Evolutionary conservation across 2,113 vertebrate genomes (phyloP).

Genomic region (Ameiurus melas): DNA sequence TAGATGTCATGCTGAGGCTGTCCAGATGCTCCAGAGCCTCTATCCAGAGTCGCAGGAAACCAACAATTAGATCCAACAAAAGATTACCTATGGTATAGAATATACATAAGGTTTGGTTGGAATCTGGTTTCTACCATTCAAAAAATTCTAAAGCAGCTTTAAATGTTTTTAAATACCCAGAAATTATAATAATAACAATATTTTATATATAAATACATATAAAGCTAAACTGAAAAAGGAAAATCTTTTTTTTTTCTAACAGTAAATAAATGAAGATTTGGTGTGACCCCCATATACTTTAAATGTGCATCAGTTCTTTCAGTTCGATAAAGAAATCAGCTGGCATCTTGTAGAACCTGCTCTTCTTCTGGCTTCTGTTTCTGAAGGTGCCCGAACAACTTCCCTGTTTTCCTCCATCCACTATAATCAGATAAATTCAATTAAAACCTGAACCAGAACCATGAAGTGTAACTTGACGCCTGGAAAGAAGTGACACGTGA

Average conservation of each 20-base stretch:
- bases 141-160: background rate
- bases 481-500: no score
- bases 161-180: no score
- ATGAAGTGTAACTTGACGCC: background rate
- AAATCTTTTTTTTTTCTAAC: background rate
- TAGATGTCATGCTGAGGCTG: background rate
- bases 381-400: no score
- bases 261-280: background rate
- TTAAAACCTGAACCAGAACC: background rate
- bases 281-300: background rate
- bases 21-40: conserved; percentile 26
- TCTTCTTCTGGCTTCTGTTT: background rate
- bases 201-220: no score
- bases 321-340: background rate
- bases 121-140: background rate
- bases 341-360: background rate
- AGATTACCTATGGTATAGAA: background rate
- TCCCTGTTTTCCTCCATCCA: background rate
- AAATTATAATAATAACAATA: background rate
- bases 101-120: background rate
- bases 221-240: no score
- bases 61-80: background rate
- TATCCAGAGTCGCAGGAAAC: background rate
- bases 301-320: background rate
- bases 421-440: background rate